Evolutionary conservation across 2,113 vertebrate species (phyloP), one percentile per base, ranked within the genome.

Genomic region (Bos indicus): DNA sequence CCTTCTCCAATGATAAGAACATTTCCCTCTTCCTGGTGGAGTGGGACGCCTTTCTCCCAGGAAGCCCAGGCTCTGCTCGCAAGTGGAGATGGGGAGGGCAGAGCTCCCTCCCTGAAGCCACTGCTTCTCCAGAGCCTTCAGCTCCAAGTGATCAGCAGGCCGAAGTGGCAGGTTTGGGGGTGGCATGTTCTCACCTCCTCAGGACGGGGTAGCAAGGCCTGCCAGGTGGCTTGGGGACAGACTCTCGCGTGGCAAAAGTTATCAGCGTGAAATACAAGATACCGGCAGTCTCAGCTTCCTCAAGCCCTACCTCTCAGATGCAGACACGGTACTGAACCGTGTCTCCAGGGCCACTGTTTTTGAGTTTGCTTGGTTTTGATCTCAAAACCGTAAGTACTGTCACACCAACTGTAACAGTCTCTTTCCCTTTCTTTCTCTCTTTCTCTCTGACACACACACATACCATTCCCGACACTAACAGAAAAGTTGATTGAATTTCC

Each of bases 211-310:
- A 7, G 87, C 78, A 5, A 82, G n/a, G 33, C 28, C 48, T 19
- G 59, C 5, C 0, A 2, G 33, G 23, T 1, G 57, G 81, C 25
- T 0, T 0, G 21, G 26, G 33, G 54, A 23, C 6, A 1, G 28
- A 85, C 74, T 9, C 46, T 17, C 25, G 3, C 25, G 7, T 4
- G 21, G 26, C 30, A 43, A 62, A 30, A 81, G 59, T 6, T 16
- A 7, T 5, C 54, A 3, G 25, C 30, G 4, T 46, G 33, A 78
- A 78, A 83, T 3, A 11, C 5, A 21, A 48, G 56, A 82, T 96
- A 30, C 64, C 15, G 33, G 21, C 33, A 21, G 48, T 46, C n/a
- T 9, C 52, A 2, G 28, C 48, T 54, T 92, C 46, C 84, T 51
- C 64, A 80, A 51, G 60, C n/a, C 30, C 82, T 5, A 0, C 56